phyloP scores from a whole-genome alignment of 2,797 vertebrate genomes.

The Iguana delicatissima region DNA sequence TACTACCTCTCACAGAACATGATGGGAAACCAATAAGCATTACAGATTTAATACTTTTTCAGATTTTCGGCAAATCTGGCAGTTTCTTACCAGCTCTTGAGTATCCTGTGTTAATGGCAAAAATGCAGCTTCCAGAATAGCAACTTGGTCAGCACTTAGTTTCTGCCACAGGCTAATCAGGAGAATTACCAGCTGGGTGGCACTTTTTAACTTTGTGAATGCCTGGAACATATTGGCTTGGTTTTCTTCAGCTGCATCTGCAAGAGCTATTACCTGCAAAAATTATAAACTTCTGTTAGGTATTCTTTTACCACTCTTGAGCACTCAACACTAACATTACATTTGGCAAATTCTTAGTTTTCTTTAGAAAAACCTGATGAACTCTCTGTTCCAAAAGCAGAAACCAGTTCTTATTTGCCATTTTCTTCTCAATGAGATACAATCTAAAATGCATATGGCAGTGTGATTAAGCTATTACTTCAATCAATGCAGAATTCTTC shows the following conservation, averaged over 20 bases:
- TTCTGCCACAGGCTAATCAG: conserved; percentile 92
- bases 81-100: conserved; percentile 84
- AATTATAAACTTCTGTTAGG: conserved; percentile 70
- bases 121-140: conserved; percentile 91
- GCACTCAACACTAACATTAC: conserved; percentile 57
- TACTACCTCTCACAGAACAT: conserved; percentile 28
- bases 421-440: conserved; percentile 45
- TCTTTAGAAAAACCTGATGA: conserved; percentile 64
- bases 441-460: conserved; percentile 62
- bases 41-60: background rate
- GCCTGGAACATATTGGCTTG: conserved; percentile 85
- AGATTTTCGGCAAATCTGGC: conserved; percentile 20
- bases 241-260: conserved; percentile 92
- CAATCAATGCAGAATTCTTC: conserved; percentile 7
- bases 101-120: conserved; percentile 91
- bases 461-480: conserved; percentile 45
- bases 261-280: conserved; percentile 91
- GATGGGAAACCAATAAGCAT: background rate
- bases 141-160: conserved; percentile 86
- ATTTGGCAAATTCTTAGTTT: conserved; percentile 65
- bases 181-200: conserved; percentile 90
- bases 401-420: conserved; percentile 66
- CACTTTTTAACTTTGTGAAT: conserved; percentile 87
- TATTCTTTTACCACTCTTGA: conserved; percentile 51
- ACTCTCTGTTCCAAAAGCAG: conserved; percentile 72